Percentiles rank a stretch among this genome's conserved stretches.
phyloP scores from a whole-genome alignment of 2,888 invertebrate species.

The Baccha elongata region DNA sequence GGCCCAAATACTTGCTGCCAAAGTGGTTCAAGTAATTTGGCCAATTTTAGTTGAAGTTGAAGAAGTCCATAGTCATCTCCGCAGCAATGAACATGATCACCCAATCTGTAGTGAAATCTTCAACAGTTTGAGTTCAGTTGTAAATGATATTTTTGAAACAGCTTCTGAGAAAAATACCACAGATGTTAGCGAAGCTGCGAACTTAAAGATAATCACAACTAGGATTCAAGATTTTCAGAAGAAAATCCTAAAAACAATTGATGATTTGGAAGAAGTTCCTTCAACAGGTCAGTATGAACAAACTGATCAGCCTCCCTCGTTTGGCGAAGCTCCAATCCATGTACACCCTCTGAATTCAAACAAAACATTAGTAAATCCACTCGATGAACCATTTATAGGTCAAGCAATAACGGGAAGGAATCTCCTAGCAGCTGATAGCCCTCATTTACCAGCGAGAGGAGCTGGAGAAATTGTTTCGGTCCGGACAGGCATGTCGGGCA shows the following conservation, averaged over 20 bases:
- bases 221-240: slow-evolving; percentile 76
- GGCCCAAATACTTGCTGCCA: slow-evolving; percentile 77
- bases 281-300: not conserved
- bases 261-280: slow-evolving; percentile 19
- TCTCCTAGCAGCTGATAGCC: slow-evolving; percentile 76
- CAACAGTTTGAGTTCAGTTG: slow-evolving; percentile 69
- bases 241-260: slow-evolving; percentile 42
- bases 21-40: slow-evolving; percentile 77
- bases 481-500: slow-evolving; percentile 77
- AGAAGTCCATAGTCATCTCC: slow-evolving; percentile 74
- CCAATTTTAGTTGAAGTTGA: slow-evolving; percentile 76
- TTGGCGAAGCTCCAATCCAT: slow-evolving; percentile 23
- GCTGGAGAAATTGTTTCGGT: slow-evolving; percentile 79
- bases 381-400: slow-evolving; percentile 68
- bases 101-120: slow-evolving; percentile 71
- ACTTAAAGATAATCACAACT: slow-evolving; percentile 75
- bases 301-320: slow-evolving; percentile 37
- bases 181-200: not conserved
- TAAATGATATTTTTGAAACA: slow-evolving; percentile 76
- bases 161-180: slow-evolving; percentile 51
- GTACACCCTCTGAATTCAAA: slow-evolving; percentile 12
- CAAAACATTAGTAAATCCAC: slow-evolving; percentile 24
- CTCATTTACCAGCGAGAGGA: slow-evolving; percentile 77
- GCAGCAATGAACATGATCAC: slow-evolving; percentile 70
- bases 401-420: slow-evolving; percentile 69